Percentiles rank a stretch among this genome's conserved stretches.
phyloP scores from a whole-genome alignment of 2,113 vertebrate species.

The Acinonyx jubatus region DNA sequence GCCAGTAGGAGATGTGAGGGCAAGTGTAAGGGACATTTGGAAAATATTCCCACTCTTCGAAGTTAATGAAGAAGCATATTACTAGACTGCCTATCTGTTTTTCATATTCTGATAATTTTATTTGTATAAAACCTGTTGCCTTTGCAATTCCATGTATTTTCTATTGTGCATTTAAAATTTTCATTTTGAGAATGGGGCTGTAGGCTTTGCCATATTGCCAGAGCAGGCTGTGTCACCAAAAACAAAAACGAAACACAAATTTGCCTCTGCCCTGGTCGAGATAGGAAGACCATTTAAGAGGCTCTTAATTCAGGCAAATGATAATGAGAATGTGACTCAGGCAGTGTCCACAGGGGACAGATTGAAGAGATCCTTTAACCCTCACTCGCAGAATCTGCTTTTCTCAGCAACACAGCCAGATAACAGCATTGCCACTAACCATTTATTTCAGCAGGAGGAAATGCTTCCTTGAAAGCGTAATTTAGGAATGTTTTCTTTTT shows the following conservation, averaged over 20 bases:
- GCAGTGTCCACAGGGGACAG: neutral
- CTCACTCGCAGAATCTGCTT: constrained; percentile 29
- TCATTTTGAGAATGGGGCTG: neutral
- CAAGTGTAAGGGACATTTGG: neutral
- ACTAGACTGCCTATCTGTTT: neutral
- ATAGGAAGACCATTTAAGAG: neutral
- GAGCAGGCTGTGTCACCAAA: neutral
- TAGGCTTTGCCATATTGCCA: neutral
- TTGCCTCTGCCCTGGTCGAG: neutral
- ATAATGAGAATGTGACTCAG: neutral
- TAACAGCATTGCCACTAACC: neutral
- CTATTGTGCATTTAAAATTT: neutral
- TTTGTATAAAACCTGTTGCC: neutral
- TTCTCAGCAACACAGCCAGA: constrained; percentile 35
- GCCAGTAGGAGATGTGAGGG: neutral
- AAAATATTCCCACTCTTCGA: neutral
- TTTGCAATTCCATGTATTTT: constrained; percentile 12
- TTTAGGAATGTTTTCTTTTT: constrained; percentile 46
- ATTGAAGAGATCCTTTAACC: constrained; percentile 2
- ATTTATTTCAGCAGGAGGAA: constrained; percentile 35
- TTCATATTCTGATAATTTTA: neutral
- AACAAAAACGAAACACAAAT: neutral
- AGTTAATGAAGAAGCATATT: neutral
- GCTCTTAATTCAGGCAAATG: neutral
- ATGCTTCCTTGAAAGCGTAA: constrained; percentile 51